Base-by-base conservation (phyloP, 2,888 invertebrate genomes). In the Eurytoma californica region DNA sequence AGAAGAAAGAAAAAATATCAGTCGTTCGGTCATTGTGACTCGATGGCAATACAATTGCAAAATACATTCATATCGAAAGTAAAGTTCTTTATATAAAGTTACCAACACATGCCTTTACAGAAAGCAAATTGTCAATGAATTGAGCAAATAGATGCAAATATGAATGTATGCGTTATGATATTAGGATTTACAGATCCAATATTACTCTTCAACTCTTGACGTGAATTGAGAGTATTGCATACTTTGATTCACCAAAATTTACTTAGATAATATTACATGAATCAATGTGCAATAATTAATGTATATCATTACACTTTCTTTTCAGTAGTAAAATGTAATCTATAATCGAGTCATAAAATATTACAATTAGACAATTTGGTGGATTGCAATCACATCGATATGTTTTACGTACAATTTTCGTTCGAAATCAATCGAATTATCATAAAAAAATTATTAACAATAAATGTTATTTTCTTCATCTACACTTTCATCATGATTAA, bases 11-110 rank as follows among this genome's bases (percentile, higher is more conserved):
- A 84, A 84, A 83, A 85, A 82, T 86, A 86, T 88, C 87, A 87
- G 87, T 88, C 86, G 85, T 87, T 88, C 83, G 84, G 85, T 83
- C 83, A 72, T 81, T 55, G 73, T 78, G 80, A 80, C 78, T 76
- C 80, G 76, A 82, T 80, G 81, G 79, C 79, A 79, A 73, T 79
- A 67, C 55, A 79, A 81, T 79, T 49, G 77, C 65, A 73, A 75
- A 72, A 78, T 14, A 61, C 68, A 68, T 77, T 49, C n/a, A 69
- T 66, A 58, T 80, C 9, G 77, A 72, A n/a, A 39, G 39, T 9
- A 58, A 79, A n/a, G 57, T 24, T 79, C 16, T 39, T 61, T 70
- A 60, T 49, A 57, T 66, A 72, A 49, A 72, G 39, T 53, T 74
- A 67, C 69, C 68, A 73, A 77, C 68, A 53, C 47, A 58, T 49